A percentile compares a stretch with the other conserved stretches of the same genome.
phyloP scores from a whole-genome alignment of 2,888 invertebrate species.

The Urechis unicinctus region DNA sequence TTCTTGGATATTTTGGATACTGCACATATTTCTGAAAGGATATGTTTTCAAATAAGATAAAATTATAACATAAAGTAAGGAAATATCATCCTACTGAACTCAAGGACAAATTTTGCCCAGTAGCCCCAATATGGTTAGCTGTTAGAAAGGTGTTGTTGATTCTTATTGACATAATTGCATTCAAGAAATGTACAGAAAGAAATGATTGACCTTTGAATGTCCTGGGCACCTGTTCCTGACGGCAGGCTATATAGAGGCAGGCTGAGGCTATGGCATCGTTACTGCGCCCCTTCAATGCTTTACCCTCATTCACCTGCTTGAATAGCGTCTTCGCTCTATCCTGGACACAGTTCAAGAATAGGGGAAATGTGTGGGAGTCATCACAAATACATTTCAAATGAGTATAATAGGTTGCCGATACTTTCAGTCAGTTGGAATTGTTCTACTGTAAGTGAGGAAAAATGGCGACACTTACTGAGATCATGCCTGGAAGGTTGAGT shows the following conservation, averaged over 20 bases:
- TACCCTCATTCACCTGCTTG: slow-evolving; percentile 95
- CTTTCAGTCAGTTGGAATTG: neutral
- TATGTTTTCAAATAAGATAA: neutral
- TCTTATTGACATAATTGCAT: neutral
- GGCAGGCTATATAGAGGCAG: slow-evolving; percentile 95
- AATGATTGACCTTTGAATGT: slow-evolving; percentile 71
- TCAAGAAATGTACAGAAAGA: neutral
- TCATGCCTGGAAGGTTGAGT: slow-evolving; percentile 92
- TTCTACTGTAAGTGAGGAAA: neutral
- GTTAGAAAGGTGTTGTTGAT: too few relatives aligned
- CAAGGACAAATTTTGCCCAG: too few relatives aligned
- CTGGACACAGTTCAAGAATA: slow-evolving; percentile 24
- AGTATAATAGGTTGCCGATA: too few relatives aligned
- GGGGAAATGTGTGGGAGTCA: too few relatives aligned
- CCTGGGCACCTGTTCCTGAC: slow-evolving; percentile 96
- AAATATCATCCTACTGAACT: neutral
- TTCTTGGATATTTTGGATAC: slow-evolving; percentile 98
- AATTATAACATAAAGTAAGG: neutral
- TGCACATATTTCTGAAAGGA: slow-evolving; percentile 80
- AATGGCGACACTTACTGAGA: slow-evolving; percentile 58
- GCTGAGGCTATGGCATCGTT: slow-evolving; percentile 99
- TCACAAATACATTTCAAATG: too few relatives aligned
- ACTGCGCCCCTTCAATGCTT: slow-evolving; percentile 87
- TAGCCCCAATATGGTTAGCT: too few relatives aligned
- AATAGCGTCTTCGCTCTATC: slow-evolving; percentile 94